Evolutionary conservation across 92 coral and sea anemone species (phyloP), one percentile per base, ranked within the genome.

Genomic region (Epizoanthus fatuus): DNA sequence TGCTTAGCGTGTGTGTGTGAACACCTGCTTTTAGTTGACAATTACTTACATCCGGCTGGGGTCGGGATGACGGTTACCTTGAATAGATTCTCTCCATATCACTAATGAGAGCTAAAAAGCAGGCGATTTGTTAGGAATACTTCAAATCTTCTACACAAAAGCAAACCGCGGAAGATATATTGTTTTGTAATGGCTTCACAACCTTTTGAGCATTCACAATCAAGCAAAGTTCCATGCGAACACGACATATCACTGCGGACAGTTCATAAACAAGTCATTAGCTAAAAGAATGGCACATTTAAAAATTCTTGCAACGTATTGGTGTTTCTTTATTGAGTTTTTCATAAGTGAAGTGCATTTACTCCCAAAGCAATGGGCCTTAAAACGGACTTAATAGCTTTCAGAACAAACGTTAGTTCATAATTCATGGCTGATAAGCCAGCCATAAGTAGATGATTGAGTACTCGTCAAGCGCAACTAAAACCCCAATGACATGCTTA

Each of bases 381-480:
- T 44, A 44, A 40, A 47, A 75, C 67, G 81, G 53, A 58, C 65
- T 77, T 77, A 77, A 77, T 77, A 60, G 55, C 57, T 77, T 60
- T 77, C 69, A 54, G 9, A 37, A 42, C 35, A 75, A 75, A 75
- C 39, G 53, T 38, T 42, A 4, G 42, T 77, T 40, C 44, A 77
- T 77, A 77, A 77, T 77, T 77, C 58, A 77, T 77, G 32, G 58
- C 82, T 60, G 44, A 44, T 42, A 45, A 59, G 19, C 29, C 70
- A 62, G 71, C 12, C 6, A 77, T 42, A 47, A 77, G 82, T 60
- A 20, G 20, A 77, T 60, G 82, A 44, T 77, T 58, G 68, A 77
- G 14, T 37, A 77, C 42, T 77, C 82, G 38, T 69, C 58, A 42
- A 60, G 82, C 47, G 56, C 82, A 77, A 17, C 82, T 7, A n/a